Base-by-base conservation (phyloP, 1,140 invertebrate genomes). In the Plodia interpunctella region DNA sequence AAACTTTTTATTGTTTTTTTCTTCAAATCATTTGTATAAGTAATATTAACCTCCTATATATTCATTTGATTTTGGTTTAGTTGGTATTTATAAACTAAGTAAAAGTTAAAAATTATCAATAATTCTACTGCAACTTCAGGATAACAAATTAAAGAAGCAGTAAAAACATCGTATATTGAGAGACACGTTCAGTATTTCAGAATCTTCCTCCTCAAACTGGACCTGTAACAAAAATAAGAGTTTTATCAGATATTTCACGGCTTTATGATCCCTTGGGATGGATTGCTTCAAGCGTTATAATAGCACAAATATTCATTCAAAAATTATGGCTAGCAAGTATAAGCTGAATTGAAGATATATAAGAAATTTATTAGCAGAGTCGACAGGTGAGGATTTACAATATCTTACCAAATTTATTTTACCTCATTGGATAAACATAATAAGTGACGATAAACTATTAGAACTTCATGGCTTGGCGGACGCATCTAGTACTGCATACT, bases 401-500 rank as follows among this genome's bases (percentile, higher is more conserved):
- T 3, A 13, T 17, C 15, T 49, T 17, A 13, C 38, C 38, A n/a
- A 49, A 28, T 55, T 70, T 8, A 18, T 13, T 6, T n/a, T 68
- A 13, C 59, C 56, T 13, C 49, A 59, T 25, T 64, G 66, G 66
- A 18, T 59, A 18, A 15, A 50, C 6, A 50, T 18, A 8, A 50
- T 2, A 15, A 50, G 6, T 50, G 8, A 50, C 17, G 49, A 50
- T 50, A 17, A 8, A 3, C 38, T 49, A 4, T 6, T 56, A 18
- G 30, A 38, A 20, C 25, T 60, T 8, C 56, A 58, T 50, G 56
- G 56, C 0, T 58, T 58, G 5, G 49, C 38, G 11, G 56, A 58
- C 21, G 38, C 56, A 15, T 58, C 56, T 30, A 50, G 5, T 20
- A 3, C 32, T 13, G 56, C 44, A 6, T 58, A 58, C 17, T 10